These are phyloP conservation scores for Saturnia japonica DNA, from an alignment of 2,888 invertebrate genomes.

Conservation along the genomic window DNA sequence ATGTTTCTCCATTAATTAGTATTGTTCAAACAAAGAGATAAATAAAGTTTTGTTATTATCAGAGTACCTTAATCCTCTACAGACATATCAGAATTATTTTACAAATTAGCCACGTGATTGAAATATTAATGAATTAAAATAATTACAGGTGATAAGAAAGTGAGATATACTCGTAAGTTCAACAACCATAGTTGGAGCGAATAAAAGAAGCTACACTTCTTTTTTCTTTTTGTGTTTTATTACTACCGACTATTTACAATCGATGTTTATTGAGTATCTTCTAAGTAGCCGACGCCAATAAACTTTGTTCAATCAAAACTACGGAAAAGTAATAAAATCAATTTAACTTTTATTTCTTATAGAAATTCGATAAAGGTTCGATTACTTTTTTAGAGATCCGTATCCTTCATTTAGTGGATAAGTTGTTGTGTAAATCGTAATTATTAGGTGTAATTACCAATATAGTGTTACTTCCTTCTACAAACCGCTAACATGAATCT, in stretches of 20 bases:
- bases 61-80: not conserved
- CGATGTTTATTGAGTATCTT: slow-evolving; percentile 41
- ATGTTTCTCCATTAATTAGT: no score
- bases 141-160: slow-evolving; percentile 5
- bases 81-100: not conserved
- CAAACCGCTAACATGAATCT: slow-evolving; percentile 1
- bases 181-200: slow-evolving; percentile 24
- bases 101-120: not conserved
- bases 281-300: slow-evolving; percentile 40
- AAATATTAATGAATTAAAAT: not conserved
- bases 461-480: slow-evolving; percentile 7
- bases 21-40: no score
- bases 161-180: slow-evolving; percentile 18
- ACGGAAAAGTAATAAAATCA: slow-evolving; percentile 41
- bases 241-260: slow-evolving; percentile 38
- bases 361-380: slow-evolving; percentile 18
- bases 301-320: slow-evolving; percentile 33
- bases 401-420: slow-evolving; percentile 36
- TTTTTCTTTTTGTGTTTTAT: slow-evolving; percentile 28
- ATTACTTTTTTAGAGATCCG: slow-evolving; percentile 8
- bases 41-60: no score
- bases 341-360: slow-evolving; percentile 34
- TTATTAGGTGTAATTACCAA: slow-evolving; percentile 23
- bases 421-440: slow-evolving; percentile 18
- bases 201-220: slow-evolving; percentile 26